A percentile compares a stretch with the other conserved stretches of the same genome.
phyloP scores from a whole-genome alignment of 2,888 invertebrate genomes.

The Agrotis exclamationis region DNA sequence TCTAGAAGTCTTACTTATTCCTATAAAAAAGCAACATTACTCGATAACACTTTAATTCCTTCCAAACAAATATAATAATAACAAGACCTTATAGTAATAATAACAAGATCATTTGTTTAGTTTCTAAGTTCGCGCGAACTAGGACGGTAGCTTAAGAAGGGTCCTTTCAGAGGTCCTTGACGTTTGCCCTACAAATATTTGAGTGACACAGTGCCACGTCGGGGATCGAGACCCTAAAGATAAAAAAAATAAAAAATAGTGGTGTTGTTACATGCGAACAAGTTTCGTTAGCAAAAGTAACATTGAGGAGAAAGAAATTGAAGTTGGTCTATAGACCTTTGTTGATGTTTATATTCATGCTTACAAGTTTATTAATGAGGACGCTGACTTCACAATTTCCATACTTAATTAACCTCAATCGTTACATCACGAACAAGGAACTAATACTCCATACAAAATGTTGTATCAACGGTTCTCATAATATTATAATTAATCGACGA shows the following conservation, averaged over 20 bases:
- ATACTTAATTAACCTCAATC: conserved; percentile 39
- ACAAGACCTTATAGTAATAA: conserved; percentile 25
- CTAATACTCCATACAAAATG: conserved; percentile 30
- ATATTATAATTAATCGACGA: conserved; percentile 45
- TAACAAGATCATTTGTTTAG: conserved; percentile 52
- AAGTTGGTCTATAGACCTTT: not conserved
- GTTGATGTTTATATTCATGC: conserved; percentile 4
- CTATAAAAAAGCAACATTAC: not conserved
- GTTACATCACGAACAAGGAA: conserved; percentile 48
- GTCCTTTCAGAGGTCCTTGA: conserved; percentile 71
- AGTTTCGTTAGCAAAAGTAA: not conserved
- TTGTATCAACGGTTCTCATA: conserved; percentile 31
- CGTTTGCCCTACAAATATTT: conserved; percentile 78
- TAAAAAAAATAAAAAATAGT: conserved; percentile 28
- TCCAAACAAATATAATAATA: not conserved
- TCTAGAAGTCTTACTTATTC: conserved; percentile 8
- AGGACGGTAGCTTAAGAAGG: conserved; percentile 65
- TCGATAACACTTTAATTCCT: conserved; percentile 7
- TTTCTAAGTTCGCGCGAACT: conserved; percentile 62
- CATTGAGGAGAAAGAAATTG: not conserved
- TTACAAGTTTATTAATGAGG: conserved; percentile 22
- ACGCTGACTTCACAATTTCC: conserved; percentile 36
- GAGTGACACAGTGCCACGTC: conserved; percentile 64
- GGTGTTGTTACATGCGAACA: not conserved
- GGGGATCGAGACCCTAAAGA: conserved; percentile 38